Evolutionary conservation across 2,888 invertebrate genomes (phyloP), one percentile per base, ranked within the genome.

Genomic region (Timema cristinae): DNA sequence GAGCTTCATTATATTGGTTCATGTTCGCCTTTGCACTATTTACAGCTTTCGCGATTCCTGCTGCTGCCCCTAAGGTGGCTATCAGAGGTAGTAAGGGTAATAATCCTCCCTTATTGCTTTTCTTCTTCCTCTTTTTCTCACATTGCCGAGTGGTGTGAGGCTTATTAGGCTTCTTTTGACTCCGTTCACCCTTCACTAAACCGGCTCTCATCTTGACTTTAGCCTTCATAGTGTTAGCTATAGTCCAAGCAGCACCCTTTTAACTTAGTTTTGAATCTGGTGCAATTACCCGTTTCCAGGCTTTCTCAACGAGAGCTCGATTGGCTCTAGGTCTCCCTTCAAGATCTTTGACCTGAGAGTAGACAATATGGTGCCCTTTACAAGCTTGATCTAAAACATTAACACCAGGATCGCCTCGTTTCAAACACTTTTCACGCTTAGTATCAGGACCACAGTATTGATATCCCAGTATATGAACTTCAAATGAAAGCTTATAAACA

Each of bases 321-420:
- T 61, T 6, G 15, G 61, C 61, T 61, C 8, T 5, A 32, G 66
- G 63, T 67, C 74, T 68, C 15, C 66, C 71, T 50, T 47, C 66
- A 11, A 74, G n/a, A 32, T 75, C 71, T 8, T 73, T 75, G 68
- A 74, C 73, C 2, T 71, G 11, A 2, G 67, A 61, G 69, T 81
- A 80, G 5, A 78, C 78, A 61, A 80, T 80, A 75, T 80, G 80
- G 75, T 79, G 80, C 15, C 78, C 72, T 73, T 79, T 79, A 72
- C 79, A 80, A 15, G 79, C 79, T 16, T 68, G 71, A 75, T 81
- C 81, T 50, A 81, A 73, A 6, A 72, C 71, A 75, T 80, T 79
- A 47, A 79, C 76, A 13, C 81, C 80, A 49, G 54, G 71, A 76
- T 82, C 81, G 15, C 79, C 80, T 51, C 81, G 73, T 51, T 74